Base-by-base conservation (phyloP, 2,113 vertebrate species). In the Gila orcuttii region DNA sequence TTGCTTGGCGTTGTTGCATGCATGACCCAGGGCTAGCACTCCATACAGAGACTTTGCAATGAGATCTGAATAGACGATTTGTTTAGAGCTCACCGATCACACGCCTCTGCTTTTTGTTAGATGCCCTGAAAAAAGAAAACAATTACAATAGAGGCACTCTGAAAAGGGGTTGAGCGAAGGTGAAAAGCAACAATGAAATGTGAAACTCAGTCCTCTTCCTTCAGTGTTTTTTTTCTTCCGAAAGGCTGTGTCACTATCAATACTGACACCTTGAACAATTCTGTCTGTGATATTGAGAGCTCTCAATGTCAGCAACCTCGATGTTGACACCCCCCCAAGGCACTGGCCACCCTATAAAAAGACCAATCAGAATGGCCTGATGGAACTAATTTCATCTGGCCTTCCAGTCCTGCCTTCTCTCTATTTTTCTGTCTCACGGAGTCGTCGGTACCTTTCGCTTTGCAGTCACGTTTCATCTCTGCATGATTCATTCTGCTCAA, bases 401-500 rank as follows among this genome's bases (percentile, higher is more conserved):
- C 92, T 94, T 93, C 93, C 92, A 91, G 42, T 79, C 79, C 87
- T 81, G 82, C 64, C 86, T 77, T 4, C 86, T 87, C 89, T 28
- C 52, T 90, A 90, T 91, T 89, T 85, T 87, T 68, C 57, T 71
- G 60, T 91, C 88, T 89, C 62, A 73, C 88, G 85, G 88, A 90
- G 89, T 88, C 89, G 90, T 86, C 86, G 86, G 92, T 92, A 93
- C 93, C 92, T 94, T 94, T 94, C 89, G 91, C 94, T 95, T 94
- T 94, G 92, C 93, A 93, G 92, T 95, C 93, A 94, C 94, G 91
- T 94, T 93, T 93, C 91, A 92, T 93, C 92, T 92, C 89, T 79
- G 93, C 92, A 93, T 93, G 93, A 94, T 93, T 94, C 93, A 95
- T 94, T 94, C 94, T 95, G 94, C 94, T 95, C 94, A 95, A 95